A percentile compares a stretch with the other conserved stretches of the same genome.
Evolutionary conservation across 2,113 vertebrate species (phyloP).

Genomic region (Sceloporus undulatus): DNA sequence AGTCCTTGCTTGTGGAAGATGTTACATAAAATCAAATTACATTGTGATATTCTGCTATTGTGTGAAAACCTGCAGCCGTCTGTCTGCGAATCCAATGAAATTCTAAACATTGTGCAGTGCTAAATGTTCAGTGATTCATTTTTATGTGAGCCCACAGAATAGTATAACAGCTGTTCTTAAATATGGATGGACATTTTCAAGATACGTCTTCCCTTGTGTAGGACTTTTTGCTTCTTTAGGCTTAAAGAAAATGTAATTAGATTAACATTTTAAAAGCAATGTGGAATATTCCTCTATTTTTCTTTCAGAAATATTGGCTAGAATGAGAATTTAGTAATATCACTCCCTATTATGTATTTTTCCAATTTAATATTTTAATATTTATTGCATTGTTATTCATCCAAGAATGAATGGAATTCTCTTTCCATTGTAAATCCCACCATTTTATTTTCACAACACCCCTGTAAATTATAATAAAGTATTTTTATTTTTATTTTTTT

Average conservation of each 20-base stretch:
- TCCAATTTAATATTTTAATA: not conserved
- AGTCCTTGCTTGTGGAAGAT: not conserved
- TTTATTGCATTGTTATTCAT: not conserved
- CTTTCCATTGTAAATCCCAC: not conserved
- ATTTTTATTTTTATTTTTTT: too few relatives aligned
- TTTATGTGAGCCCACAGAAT: not conserved
- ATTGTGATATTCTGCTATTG: not conserved
- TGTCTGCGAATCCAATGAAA: not conserved
- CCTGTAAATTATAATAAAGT: too few relatives aligned
- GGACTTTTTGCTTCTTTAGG: not conserved
- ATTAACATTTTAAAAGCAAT: not conserved
- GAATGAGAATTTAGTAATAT: not conserved
- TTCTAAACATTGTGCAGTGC: not conserved
- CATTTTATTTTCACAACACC: not conserved
- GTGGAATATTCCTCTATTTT: not conserved
- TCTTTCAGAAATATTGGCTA: not conserved
- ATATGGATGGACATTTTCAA: not conserved
- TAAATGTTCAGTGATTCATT: conserved; percentile 4
- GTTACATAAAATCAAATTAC: conserved; percentile 20
- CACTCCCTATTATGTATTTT: not conserved
- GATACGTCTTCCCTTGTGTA: not conserved
- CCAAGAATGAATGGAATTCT: not conserved
- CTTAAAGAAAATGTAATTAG: not conserved
- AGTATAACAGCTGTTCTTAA: conserved; percentile 11
- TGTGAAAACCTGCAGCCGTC: rapidly evolving